phyloP scores from a whole-genome alignment of 2,797 vertebrate genomes.

The Chelonia mydas region DNA sequence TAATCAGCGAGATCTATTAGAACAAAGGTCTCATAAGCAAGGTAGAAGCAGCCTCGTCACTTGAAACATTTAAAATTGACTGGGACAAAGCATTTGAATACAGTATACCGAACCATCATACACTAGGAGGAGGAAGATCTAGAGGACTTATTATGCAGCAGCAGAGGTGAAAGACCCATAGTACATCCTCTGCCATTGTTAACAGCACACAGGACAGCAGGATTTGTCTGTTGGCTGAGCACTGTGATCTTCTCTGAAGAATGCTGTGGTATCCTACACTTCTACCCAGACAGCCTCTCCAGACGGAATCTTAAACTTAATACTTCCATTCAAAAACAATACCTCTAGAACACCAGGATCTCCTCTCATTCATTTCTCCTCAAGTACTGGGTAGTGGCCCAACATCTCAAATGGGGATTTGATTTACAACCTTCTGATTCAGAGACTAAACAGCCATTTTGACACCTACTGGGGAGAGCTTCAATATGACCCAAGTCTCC shows the following conservation, averaged over 20 bases:
- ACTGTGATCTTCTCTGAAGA: neutral
- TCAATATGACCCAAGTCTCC: neutral
- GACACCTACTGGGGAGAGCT: neutral
- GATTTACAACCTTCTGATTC: neutral
- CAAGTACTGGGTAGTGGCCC: neutral
- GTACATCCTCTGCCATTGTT: neutral
- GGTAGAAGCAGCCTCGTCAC: neutral
- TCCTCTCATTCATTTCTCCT: neutral
- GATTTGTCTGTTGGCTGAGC: neutral
- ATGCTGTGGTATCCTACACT: neutral
- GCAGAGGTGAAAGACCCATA: neutral
- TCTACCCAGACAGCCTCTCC: neutral
- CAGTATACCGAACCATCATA: neutral
- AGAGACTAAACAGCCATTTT: neutral
- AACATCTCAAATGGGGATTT: neutral
- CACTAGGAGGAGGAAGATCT: neutral
- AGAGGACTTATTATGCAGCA: neutral
- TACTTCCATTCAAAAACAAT: neutral
- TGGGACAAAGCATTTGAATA: neutral
- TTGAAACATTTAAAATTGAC: neutral
- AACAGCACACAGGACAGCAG: neutral
- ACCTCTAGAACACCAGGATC: neutral
- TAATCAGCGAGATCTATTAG: neutral
- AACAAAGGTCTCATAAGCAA: neutral
- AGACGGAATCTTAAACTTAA: neutral